Evolutionary conservation across 23 tunicate genomes (phyloP).

Genomic region (Halocynthia roretzi): DNA sequence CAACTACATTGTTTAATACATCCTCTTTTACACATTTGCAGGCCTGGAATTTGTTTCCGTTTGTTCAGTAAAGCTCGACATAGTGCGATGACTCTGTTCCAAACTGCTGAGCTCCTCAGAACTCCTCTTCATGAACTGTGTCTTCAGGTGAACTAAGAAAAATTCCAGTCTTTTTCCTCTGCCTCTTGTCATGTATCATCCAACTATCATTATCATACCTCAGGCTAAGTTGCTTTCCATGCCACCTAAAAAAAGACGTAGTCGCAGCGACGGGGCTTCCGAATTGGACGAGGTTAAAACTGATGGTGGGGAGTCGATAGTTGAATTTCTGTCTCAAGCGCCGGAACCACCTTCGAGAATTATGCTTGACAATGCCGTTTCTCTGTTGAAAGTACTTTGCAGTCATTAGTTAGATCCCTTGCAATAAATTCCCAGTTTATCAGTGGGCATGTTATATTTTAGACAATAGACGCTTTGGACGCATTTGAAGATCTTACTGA

Average conservation of each 20-base stretch:
- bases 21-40: conserved; percentile 1
- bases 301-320: conserved; percentile 23
- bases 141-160: conserved; percentile 42
- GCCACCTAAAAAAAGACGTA: conserved; percentile 9
- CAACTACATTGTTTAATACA: not conserved
- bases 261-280: conserved; percentile 8
- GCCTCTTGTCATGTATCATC: no score
- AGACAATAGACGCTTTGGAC: conserved; percentile 86
- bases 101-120: conserved; percentile 59
- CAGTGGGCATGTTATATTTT: not conserved
- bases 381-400: conserved; percentile 35
- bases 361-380: conserved; percentile 48
- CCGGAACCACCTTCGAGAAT: conserved; percentile 42
- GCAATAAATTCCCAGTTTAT: no score
- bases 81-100: conserved; percentile 42
- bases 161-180: no score
- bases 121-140: conserved; percentile 89
- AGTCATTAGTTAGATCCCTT: no score
- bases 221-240: conserved; percentile 16
- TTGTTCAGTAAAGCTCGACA: conserved; percentile 44
- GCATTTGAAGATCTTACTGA: conserved; percentile 67
- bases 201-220: not conserved
- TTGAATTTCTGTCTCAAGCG: conserved; percentile 43
- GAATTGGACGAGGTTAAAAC: conserved; percentile 1
- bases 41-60: conserved; percentile 82